Base-by-base conservation (phyloP, 2,888 invertebrate genomes). In the Chirona hameri region DNA sequence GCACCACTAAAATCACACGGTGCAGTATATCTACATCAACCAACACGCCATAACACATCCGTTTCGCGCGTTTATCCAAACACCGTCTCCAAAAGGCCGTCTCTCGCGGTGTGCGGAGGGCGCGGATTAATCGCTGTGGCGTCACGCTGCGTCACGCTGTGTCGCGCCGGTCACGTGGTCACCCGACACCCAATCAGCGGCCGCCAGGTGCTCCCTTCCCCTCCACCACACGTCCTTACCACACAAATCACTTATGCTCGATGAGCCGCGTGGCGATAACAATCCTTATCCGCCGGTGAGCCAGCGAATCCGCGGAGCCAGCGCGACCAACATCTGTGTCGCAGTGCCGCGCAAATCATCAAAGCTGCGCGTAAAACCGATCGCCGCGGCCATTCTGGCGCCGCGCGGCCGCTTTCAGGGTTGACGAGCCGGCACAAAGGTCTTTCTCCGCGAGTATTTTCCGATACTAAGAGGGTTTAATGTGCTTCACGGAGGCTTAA, bases 401-500 rank as follows among this genome's bases (percentile, higher is more conserved):
- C 29, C 18, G 12, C 3, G 12, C 18, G 72, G n/a, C 4, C 39
- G 39, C 39, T 14, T 76, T 39, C 31, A 76, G 39, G 21, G 39
- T 21, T 14, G 39, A 76, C 72, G 18, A 76, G 29, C 39, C 39
- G 72, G 72, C 72, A 76, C 72, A 76, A 76, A 76, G 72, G 18
- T n/a, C 72, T n/a, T 76, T 76, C 72, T 39, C n/a, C 31, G 2
- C n/a, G 72, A 39, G 72, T 39, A 76, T 76, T 76, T 76, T 76
- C 72, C 72, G 21, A 39, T 76, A 39, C 72, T 76, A 76, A 76
- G 72, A 76, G 72, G 72, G 72, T 76, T 76, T 76, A 76, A 76
- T 76, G 72, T 76, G 72, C 72, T 76, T 76, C 72, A 76, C 39
- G 72, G 72, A 76, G 72, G 72, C 39, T 76, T 76, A 76, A 76